These are phyloP conservation scores for Drepana arcuata DNA, from an alignment of 1,140 invertebrate species.

Conservation along the genomic window DNA sequence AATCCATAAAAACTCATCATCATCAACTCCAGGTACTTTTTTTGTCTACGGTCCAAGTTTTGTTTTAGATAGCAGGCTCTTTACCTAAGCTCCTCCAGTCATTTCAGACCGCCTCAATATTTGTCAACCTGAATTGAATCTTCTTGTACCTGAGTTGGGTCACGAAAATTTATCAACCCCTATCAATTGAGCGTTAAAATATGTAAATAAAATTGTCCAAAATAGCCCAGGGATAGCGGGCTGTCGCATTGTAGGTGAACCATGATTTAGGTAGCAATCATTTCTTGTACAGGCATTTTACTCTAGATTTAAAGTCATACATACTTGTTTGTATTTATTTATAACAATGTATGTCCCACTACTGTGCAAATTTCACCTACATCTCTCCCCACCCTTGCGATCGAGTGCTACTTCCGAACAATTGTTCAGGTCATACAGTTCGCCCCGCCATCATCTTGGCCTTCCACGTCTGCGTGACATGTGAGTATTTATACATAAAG, in stretches of 20 bases:
- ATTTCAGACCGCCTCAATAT: not conserved
- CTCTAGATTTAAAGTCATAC: too few relatives aligned
- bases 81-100: not conserved
- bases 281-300: too few relatives aligned
- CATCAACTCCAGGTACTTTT: not conserved
- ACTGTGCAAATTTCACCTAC: too few relatives aligned
- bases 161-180: slow-evolving; percentile 45
- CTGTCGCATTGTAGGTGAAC: slow-evolving; percentile 22
- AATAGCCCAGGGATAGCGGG: slow-evolving; percentile 36
- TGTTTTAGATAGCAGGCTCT: not conserved
- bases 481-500: too few relatives aligned
- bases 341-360: too few relatives aligned
- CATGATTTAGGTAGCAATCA: slow-evolving; percentile 14
- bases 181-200: slow-evolving; percentile 61
- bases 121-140: slow-evolving; percentile 10
- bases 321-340: too few relatives aligned
- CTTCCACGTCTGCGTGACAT: too few relatives aligned
- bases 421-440: too few relatives aligned
- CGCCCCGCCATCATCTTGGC: too few relatives aligned
- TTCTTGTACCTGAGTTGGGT: slow-evolving; percentile 11
- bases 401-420: too few relatives aligned
- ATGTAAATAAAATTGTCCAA: slow-evolving; percentile 57
- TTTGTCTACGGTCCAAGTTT: not conserved
- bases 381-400: too few relatives aligned
- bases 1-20: not conserved